These are phyloP conservation scores for Timema cristinae DNA, from an alignment of 2,888 invertebrate genomes.

Conservation along the genomic window DNA sequence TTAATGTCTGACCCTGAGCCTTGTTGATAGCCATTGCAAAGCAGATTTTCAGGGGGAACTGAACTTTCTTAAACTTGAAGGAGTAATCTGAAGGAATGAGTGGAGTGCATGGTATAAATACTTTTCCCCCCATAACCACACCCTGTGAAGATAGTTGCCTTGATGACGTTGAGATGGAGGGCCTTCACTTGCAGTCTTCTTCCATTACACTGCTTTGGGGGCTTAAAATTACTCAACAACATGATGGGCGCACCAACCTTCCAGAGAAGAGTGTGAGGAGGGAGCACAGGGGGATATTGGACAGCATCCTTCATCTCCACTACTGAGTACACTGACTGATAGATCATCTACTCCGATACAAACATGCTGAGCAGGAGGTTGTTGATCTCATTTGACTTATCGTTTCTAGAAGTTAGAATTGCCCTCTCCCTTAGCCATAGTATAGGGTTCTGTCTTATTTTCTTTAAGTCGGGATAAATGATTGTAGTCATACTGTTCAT, in stretches of 20 bases:
- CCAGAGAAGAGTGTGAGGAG: neutral
- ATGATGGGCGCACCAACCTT: neutral
- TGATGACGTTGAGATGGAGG: neutral
- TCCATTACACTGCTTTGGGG: neutral
- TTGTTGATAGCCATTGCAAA: neutral
- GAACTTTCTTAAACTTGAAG: neutral
- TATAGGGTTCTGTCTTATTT: too few relatives aligned
- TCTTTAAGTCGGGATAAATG: too few relatives aligned
- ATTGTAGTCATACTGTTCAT: too few relatives aligned
- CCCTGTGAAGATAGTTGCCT: neutral
- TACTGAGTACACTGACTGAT: neutral
- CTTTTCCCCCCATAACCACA: neutral
- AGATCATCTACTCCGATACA: neutral
- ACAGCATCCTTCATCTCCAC: constrained; percentile 1
- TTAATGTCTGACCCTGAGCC: neutral
- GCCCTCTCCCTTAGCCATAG: neutral
- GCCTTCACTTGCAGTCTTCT: neutral
- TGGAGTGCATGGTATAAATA: neutral
- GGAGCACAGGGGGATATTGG: neutral
- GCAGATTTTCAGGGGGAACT: neutral
- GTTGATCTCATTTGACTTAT: neutral
- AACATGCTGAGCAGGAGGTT: neutral
- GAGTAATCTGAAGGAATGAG: neutral
- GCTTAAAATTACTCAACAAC: neutral
- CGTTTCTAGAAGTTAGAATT: neutral